Conservation (phyloP, 2,888 invertebrate genomes). For the Lasioglossum figueresi region DNA sequence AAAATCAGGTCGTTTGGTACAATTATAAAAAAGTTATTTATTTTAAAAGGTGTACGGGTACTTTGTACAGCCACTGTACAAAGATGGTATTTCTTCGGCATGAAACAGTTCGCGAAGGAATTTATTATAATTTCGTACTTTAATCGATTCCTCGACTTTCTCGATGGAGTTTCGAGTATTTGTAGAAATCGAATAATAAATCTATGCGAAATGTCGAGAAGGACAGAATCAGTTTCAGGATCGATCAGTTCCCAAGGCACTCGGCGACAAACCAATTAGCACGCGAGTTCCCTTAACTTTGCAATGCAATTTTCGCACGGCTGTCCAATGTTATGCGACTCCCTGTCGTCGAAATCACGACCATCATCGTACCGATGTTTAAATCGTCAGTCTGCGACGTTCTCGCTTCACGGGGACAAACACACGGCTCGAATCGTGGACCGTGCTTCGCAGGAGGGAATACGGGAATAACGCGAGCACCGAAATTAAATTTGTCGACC, state of each 20-base stretch:
- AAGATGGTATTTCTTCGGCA: not conserved
- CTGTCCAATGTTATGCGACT: not conserved
- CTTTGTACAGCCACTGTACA: too few species aligned
- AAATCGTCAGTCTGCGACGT: slow-evolving; percentile 46
- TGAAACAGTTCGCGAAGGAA: too few species aligned
- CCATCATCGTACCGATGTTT: slow-evolving; percentile 39
- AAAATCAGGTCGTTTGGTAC: too few species aligned
- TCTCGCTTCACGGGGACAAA: slow-evolving; percentile 51
- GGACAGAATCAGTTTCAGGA: not conserved
- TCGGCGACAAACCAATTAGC: slow-evolving; percentile 10
- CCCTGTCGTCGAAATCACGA: not conserved
- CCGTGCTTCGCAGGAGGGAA: slow-evolving; percentile 38
- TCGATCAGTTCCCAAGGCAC: not conserved
- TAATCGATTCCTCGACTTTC: too few species aligned
- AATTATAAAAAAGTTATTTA: too few species aligned
- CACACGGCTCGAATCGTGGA: slow-evolving; percentile 39
- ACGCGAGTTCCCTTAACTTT: slow-evolving; percentile 18
- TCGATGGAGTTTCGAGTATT: not conserved
- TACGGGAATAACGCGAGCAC: slow-evolving; percentile 57
- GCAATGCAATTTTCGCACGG: slow-evolving; percentile 20
- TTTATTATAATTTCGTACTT: too few species aligned
- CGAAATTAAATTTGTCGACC: slow-evolving; percentile 78
- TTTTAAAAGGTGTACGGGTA: too few species aligned
- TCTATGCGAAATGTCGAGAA: not conserved
- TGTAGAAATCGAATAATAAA: not conserved